These are phyloP conservation scores for Drosophila pectinifera DNA, from an alignment of 1,140 invertebrate genomes.

Conservation along the genomic window DNA sequence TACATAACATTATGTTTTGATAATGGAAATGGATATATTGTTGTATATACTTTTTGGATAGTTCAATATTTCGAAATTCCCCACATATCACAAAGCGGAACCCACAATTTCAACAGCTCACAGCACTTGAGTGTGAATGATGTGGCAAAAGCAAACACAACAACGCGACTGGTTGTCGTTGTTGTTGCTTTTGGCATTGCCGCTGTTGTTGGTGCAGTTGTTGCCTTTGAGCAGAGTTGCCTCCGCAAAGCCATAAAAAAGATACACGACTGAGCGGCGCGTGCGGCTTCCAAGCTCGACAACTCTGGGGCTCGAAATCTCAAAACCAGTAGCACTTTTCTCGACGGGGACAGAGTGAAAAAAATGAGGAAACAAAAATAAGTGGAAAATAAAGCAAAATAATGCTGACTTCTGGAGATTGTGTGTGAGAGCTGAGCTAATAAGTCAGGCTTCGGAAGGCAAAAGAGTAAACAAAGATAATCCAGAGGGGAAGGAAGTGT, in stretches of 20 bases:
- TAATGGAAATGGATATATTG: background rate
- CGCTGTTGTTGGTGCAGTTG: constrained; percentile 1
- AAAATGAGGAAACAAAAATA: constrained; percentile 31
- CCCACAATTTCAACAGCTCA: constrained; percentile 7
- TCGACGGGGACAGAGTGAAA: constrained; percentile 64
- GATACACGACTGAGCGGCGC: constrained; percentile 62
- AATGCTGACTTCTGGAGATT: constrained; percentile 39
- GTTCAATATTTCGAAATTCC: background rate
- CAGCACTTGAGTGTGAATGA: constrained; percentile 54
- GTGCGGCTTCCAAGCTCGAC: constrained; percentile 44
- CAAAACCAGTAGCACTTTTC: constrained; percentile 82
- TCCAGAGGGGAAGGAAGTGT: constrained; percentile 7
- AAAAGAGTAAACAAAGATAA: constrained; percentile 51
- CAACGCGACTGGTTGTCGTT: constrained; percentile 26
- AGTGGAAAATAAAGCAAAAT: constrained; percentile 36
- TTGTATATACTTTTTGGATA: background rate
- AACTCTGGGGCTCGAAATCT: constrained; percentile 64
- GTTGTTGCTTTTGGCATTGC: constrained; percentile 33
- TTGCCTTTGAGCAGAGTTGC: constrained; percentile 53
- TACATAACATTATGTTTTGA: background rate
- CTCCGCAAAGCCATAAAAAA: constrained; percentile 52
- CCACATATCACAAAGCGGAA: background rate
- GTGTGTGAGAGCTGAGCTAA: constrained; percentile 55
- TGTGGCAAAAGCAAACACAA: constrained; percentile 66
- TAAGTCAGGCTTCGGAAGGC: constrained; percentile 57